These are phyloP conservation scores for Vulpes ferrilata DNA, from an alignment of 2,113 vertebrate species.

Conservation along the genomic window DNA sequence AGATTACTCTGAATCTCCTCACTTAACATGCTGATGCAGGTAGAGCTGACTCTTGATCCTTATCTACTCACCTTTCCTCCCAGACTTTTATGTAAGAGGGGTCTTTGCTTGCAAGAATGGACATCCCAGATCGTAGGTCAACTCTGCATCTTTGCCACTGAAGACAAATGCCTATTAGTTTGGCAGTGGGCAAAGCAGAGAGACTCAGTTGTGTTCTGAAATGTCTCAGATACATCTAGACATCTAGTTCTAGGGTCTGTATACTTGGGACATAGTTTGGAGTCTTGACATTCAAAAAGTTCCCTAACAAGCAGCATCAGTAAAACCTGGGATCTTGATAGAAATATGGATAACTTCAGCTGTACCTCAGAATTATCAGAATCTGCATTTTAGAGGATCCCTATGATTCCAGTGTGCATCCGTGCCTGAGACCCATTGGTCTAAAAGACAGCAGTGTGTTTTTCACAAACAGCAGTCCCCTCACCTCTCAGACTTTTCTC, in stretches of 20 bases:
- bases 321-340: background rate
- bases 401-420: background rate
- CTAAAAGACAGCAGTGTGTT: background rate
- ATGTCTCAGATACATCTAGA: background rate
- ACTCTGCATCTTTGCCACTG: background rate
- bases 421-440: background rate
- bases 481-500: background rate
- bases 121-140: background rate
- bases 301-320: background rate
- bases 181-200: background rate
- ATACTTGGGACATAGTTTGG: background rate
- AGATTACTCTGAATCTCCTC: background rate
- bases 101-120: background rate
- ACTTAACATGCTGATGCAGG: background rate
- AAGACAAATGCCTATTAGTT: background rate
- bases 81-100: background rate
- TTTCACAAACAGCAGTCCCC: rapidly evolving
- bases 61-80: background rate
- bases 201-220: background rate
- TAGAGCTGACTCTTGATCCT: background rate
- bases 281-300: background rate
- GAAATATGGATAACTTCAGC: background rate
- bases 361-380: background rate
- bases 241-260: background rate
- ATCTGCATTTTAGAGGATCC: background rate